Percentiles rank a stretch among this genome's conserved stretches.
Evolutionary conservation across 2,113 vertebrate species (phyloP).

Genomic region (Lasiurus cinereus): DNA sequence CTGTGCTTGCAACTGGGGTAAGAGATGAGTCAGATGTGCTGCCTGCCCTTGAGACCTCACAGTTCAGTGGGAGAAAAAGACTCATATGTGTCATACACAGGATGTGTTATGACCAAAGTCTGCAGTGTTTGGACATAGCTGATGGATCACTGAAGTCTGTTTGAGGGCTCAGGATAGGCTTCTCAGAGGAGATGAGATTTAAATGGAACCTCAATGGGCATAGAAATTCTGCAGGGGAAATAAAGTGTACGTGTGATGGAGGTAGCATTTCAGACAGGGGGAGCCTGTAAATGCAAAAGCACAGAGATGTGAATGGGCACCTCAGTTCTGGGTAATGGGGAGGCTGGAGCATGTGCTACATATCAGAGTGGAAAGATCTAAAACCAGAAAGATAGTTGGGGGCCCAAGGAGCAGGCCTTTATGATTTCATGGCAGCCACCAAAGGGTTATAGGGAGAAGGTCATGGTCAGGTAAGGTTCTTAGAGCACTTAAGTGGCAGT

Average conservation of each 20-base stretch:
- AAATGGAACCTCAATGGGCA: background rate
- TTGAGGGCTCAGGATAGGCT: background rate
- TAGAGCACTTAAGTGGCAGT: background rate
- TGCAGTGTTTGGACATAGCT: background rate
- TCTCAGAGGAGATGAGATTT: constrained; percentile 25
- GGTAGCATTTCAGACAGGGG: background rate
- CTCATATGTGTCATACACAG: background rate
- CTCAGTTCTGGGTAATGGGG: background rate
- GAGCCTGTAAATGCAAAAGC: background rate
- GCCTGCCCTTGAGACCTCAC: constrained; percentile 58
- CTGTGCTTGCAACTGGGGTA: constrained; percentile 5
- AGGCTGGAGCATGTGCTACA: background rate
- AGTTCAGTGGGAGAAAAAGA: constrained; percentile 65
- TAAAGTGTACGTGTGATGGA: background rate
- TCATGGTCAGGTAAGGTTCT: background rate
- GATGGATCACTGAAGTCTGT: background rate
- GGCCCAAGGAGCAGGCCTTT: background rate
- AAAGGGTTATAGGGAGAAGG: background rate
- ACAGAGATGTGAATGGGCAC: background rate
- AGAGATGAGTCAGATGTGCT: constrained; percentile 70
- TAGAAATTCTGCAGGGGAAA: background rate
- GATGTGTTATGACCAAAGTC: constrained; percentile 32
- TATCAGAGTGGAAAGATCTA: background rate
- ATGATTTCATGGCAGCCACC: background rate
- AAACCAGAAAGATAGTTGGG: background rate